These are phyloP conservation scores for Champsocephalus esox DNA, from an alignment of 2,797 vertebrate genomes.

Conservation along the genomic window DNA sequence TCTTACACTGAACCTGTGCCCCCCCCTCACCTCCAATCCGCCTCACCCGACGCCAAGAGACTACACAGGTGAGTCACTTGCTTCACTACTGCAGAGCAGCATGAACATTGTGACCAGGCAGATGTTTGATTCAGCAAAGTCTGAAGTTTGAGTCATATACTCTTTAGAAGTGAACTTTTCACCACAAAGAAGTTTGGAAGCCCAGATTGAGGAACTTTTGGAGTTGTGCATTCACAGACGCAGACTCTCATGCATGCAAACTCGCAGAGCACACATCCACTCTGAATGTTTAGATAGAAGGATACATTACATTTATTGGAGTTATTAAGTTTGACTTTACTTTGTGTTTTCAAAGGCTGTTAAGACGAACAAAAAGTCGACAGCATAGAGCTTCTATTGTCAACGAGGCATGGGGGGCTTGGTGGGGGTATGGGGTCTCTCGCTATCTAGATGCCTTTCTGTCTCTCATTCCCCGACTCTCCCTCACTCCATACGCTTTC, in stretches of 20 bases:
- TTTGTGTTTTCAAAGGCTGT: slow-evolving; percentile 64
- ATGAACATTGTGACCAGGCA: not conserved
- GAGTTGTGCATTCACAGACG: not conserved
- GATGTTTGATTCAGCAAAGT: not conserved
- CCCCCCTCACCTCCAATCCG: slow-evolving; percentile 84
- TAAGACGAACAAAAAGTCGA: slow-evolving; percentile 56
- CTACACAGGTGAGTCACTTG: slow-evolving; percentile 89
- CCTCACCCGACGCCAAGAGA: slow-evolving; percentile 84
- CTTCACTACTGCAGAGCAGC: not conserved
- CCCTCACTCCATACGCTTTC: slow-evolving; percentile 66
- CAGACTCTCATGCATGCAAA: slow-evolving; percentile 19
- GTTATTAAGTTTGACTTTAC: slow-evolving; percentile 66
- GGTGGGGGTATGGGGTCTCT: slow-evolving; percentile 69
- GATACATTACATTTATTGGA: slow-evolving; percentile 55
- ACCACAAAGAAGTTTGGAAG: slow-evolving; percentile 17
- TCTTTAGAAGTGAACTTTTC: slow-evolving; percentile 1
- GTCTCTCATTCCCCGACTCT: slow-evolving; percentile 50
- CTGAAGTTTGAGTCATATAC: not conserved
- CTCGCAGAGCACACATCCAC: slow-evolving; percentile 18
- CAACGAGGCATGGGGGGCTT: slow-evolving; percentile 56
- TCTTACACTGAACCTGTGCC: slow-evolving; percentile 95
- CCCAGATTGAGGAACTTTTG: slow-evolving; percentile 22
- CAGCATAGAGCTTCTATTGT: slow-evolving; percentile 77
- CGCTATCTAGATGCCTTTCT: slow-evolving; percentile 72
- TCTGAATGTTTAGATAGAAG: slow-evolving; percentile 49